phyloP scores from a whole-genome alignment of 2,888 invertebrate genomes.

The Scaptomyza tumidula region DNA sequence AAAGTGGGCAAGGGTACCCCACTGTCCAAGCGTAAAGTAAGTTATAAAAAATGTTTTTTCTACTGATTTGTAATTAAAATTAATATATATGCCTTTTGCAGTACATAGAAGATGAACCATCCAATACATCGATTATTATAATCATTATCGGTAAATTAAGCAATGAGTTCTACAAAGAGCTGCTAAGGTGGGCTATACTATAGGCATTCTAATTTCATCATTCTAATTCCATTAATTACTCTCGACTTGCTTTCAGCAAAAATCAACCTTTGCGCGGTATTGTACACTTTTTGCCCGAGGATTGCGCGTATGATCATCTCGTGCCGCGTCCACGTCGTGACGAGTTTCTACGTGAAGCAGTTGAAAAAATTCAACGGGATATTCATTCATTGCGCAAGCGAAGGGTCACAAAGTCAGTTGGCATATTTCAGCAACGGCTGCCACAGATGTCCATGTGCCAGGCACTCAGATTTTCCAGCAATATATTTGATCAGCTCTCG shows the following conservation, averaged over 20 bases:
- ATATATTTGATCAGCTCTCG: conserved; percentile 77
- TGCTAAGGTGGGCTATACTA: conserved; percentile 56
- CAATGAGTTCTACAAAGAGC: conserved; percentile 53
- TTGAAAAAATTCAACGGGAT: conserved; percentile 59
- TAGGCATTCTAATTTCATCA: background rate
- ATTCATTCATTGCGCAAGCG: conserved; percentile 65
- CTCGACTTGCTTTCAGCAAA: conserved; percentile 27
- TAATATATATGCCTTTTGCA: conserved; percentile 2
- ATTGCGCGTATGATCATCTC: conserved; percentile 69
- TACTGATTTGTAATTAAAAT: background rate
- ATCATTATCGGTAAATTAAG: conserved; percentile 66
- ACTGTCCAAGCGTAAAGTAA: conserved; percentile 63
- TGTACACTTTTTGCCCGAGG: conserved; percentile 77
- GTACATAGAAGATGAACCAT: conserved; percentile 74
- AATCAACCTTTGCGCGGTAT: conserved; percentile 71
- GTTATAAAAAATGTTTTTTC: background rate
- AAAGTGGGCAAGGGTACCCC: conserved; percentile 55
- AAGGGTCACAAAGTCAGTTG: conserved; percentile 65
- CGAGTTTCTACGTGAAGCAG: conserved; percentile 47
- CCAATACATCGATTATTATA: conserved; percentile 58
- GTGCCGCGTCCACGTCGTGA: conserved; percentile 70
- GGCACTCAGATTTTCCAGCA: conserved; percentile 50
- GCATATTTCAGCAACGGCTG: conserved; percentile 72
- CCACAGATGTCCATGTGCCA: conserved; percentile 77
- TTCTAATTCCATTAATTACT: background rate